Evolutionary conservation across 2,797 vertebrate genomes (phyloP).

Genomic region (Poecile montanus): DNA sequence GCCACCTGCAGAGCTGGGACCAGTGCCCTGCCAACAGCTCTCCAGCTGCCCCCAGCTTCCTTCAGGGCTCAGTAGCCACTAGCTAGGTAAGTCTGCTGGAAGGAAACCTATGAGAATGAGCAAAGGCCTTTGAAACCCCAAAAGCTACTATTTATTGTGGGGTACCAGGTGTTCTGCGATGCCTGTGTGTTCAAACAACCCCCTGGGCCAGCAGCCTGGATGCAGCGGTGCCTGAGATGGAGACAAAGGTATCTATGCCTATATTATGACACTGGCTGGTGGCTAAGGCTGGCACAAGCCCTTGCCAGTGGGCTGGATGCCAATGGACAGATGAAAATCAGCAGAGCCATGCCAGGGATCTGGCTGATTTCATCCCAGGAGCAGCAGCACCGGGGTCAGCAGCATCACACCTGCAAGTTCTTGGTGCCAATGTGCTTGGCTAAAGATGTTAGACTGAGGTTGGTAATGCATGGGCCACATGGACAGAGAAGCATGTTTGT

Average conservation of each 20-base stretch:
- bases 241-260: accelerated
- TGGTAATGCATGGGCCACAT: neutral
- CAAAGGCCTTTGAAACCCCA: accelerated
- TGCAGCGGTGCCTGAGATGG: accelerated
- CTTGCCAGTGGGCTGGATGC: constrained; percentile 25
- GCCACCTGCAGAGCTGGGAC: neutral
- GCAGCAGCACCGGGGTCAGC: accelerated
- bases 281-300: neutral
- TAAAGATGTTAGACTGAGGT: neutral
- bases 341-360: neutral
- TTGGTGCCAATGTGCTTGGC: neutral
- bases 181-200: neutral
- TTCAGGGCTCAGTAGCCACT: neutral
- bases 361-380: neutral
- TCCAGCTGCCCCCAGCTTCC: neutral
- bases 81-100: neutral
- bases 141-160: neutral
- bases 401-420: neutral
- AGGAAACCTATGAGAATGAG: neutral
- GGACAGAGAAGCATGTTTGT: neutral
- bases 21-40: accelerated
- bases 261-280: neutral
- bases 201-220: accelerated
- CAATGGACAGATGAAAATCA: constrained; percentile 56
- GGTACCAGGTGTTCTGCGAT: accelerated